A percentile compares a stretch with the other conserved stretches of the same genome.
Evolutionary conservation across 1,140 invertebrate genomes (phyloP).

Genomic region (Papilio machaon): DNA sequence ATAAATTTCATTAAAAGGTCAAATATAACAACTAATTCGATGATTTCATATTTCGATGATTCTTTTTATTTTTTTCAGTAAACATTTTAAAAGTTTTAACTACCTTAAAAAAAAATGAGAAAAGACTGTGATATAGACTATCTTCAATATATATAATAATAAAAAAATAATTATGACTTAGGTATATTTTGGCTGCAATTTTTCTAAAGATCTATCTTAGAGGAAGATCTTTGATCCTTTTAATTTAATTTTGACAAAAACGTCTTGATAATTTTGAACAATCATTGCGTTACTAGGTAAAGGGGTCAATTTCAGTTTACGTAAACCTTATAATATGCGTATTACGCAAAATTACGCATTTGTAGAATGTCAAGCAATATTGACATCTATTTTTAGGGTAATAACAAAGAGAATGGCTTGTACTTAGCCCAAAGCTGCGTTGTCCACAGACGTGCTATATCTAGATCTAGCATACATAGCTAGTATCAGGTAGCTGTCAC

Average conservation of each 20-base stretch:
- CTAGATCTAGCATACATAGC: slow-evolving; percentile 32
- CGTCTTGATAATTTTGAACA: background rate
- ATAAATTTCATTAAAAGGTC: too few species aligned
- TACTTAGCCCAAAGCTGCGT: slow-evolving; percentile 10
- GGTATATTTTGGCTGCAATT: too few species aligned
- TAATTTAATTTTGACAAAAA: background rate
- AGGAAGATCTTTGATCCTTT: background rate
- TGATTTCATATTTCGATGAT: too few species aligned
- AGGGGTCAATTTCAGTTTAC: slow-evolving; percentile 14
- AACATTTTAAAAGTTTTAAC: too few species aligned
- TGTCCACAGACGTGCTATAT: slow-evolving; percentile 36
- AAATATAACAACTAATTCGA: too few species aligned
- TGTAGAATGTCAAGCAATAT: background rate
- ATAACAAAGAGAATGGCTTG: slow-evolving; percentile 3
- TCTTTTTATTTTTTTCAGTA: too few species aligned
- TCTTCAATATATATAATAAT: too few species aligned
- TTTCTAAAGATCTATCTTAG: too few species aligned
- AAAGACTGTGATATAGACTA: too few species aligned
- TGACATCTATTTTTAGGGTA: background rate
- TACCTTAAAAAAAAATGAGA: too few species aligned
- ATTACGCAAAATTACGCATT: slow-evolving; percentile 15
- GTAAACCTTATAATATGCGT: background rate
- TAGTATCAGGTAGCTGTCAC: slow-evolving; percentile 48
- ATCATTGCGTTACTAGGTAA: background rate
- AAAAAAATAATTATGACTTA: too few species aligned